Base-by-base conservation (phyloP, 1,140 invertebrate genomes). In the Laodelphax striatellus region DNA sequence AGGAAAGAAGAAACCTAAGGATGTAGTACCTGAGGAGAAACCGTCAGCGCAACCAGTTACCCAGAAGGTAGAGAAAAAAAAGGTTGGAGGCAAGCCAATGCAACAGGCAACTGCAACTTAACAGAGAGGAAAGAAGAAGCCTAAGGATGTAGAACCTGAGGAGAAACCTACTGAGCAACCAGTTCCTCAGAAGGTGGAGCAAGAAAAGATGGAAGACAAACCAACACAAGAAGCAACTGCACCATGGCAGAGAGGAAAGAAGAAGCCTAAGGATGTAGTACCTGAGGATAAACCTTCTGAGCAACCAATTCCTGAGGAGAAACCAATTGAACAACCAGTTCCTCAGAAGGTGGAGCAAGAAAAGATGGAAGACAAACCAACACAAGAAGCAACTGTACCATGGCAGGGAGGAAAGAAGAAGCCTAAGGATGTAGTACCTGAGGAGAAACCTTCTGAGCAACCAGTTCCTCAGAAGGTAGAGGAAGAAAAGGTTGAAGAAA, bases 1-100 rank as follows among this genome's bases (percentile, higher is more conserved):
- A 38, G 34, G 34, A 3, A 38, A 38, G 11, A 38, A 38, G 34
- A 38, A 38, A 9, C 34, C 34, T 5, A 38, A 38, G 34, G 34
- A 38, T 38, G 34, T 38, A 38, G 34, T 38, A 64, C 41, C 22
- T 14, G 21, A 21, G 44, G 46, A 62, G 28, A 57, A 57, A 17
- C 19, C 44, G 10, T 31, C 34, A 5, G 13, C n/a, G 53, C 34
- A n/a, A 8, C 16, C 28, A 1, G 52, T 38, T 9, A 21, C 28
- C 9, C 28, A 9, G 8, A 41, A 24, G 21, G 50, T 64, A 62
- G 46, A 50, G n/a, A 21, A 58, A 1, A 0, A 42, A 0, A 65
- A 68, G 16, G 9, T 38, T 38, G 65, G 73, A 67, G 63, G 71
- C 60, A 69, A 63, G 65, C 66, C 70, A 46, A 69, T 72, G 66